Base-by-base conservation (phyloP, 2,113 vertebrate species). In the Menura novaehollandiae region DNA sequence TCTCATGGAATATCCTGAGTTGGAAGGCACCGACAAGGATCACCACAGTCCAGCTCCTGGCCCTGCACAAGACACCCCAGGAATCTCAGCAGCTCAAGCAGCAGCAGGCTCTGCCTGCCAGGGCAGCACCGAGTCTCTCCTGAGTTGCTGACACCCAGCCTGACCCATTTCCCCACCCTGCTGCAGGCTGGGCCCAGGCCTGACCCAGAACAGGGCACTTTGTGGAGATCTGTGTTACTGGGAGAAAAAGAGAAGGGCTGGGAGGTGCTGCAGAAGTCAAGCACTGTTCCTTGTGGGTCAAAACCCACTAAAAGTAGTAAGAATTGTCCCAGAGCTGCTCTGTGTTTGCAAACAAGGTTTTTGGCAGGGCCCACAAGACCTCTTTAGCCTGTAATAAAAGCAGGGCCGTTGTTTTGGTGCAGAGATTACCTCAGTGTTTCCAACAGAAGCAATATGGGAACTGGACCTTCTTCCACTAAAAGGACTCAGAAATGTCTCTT, bases 311-410 rank as follows among this genome's bases (percentile, higher is more conserved):
- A 27, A 78, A 93, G 46, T 10, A 53, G 0, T 23, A 62, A 58
- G 37, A 73, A 47, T 28, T 32, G 83, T 87, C 76, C 73, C 64
- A 51, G 59, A 22, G 49, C 58, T 58, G 69, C 52, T n/a, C 22
- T 49, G 64, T 44, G 73, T 77, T 83, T 91, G 81, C 89, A 93
- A 93, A 96, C 59, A 72, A 76, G 87, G 30, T 69, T 91, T 89
- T 15, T 2, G 17, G 67, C 62, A 44, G 30, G 58, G 55, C 63
- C 58, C 27, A 14, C 1, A 46, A 89, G 85, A 55, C 43, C 75
- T 35, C 15, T 49, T 90, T 8, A 59, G 79, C 30, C 66, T 52
- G 59, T 3, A 71, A 62, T 71, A 67, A 91, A 66, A 84, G 55
- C 63, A 60, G 67, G 46, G 74, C 24, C 0, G 0, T 19, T 55